A percentile compares a stretch with the other conserved stretches of the same genome.
Conservation (phyloP, 2,113 vertebrate genomes). For the Gila orcuttii region DNA sequence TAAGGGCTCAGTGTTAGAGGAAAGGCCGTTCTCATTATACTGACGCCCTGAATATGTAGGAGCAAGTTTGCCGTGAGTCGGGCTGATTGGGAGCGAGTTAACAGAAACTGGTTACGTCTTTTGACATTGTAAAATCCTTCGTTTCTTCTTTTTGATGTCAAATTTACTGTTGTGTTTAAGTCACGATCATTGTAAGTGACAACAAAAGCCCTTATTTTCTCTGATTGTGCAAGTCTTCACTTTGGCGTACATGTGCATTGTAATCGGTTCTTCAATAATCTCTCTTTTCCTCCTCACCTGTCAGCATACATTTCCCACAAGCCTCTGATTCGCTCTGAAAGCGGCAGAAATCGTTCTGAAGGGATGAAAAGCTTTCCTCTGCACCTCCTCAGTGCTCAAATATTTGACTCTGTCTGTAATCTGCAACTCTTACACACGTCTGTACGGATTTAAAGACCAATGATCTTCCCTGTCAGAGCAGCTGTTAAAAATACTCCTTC, state of each 20-base stretch:
- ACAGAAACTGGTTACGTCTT: background rate
- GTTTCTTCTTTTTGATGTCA: too few species aligned
- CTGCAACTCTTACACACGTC: conserved; percentile 53
- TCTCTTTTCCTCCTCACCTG: conserved; percentile 65
- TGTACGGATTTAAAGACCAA: conserved; percentile 57
- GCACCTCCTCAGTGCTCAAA: conserved; percentile 66
- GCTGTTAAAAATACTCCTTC: conserved; percentile 61
- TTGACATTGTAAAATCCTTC: too few species aligned
- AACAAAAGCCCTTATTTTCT: background rate
- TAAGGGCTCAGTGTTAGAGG: conserved; percentile 40
- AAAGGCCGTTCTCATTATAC: conserved; percentile 50
- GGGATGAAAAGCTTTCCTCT: conserved; percentile 69
- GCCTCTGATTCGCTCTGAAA: conserved; percentile 69
- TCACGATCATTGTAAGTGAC: background rate
- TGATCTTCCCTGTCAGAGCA: conserved; percentile 75
- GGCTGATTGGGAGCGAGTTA: background rate
- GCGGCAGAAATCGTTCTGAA: conserved; percentile 68
- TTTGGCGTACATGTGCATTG: background rate
- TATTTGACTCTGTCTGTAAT: conserved; percentile 76
- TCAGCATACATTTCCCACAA: conserved; percentile 64
- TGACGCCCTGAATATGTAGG: background rate
- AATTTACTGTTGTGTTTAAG: too few species aligned
- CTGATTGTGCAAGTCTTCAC: background rate
- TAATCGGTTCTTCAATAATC: conserved; percentile 61
- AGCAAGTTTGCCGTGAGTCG: background rate